Evolutionary conservation across 2,888 invertebrate species (phyloP).

Genomic region (Unio delphinus): DNA sequence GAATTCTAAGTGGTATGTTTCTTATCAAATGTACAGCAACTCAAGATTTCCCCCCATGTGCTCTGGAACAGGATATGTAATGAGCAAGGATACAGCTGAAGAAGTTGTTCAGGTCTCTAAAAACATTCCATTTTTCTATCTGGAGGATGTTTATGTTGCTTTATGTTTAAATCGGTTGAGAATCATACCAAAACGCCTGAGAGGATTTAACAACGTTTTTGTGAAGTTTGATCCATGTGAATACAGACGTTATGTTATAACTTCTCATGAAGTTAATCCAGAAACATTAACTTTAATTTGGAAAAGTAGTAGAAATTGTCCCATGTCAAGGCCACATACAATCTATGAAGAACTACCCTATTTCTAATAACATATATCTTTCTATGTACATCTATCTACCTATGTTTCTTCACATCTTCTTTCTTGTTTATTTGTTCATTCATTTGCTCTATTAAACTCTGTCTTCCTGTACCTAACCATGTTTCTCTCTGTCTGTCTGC

Average conservation of each 20-base stretch:
- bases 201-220: slow-evolving; percentile 44
- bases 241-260: slow-evolving; percentile 45
- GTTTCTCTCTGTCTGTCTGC: too few species aligned
- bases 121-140: slow-evolving; percentile 55
- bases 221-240: slow-evolving; percentile 37
- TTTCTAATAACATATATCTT: slow-evolving; percentile 5
- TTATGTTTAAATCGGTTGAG: slow-evolving; percentile 45
- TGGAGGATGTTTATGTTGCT: slow-evolving; percentile 60
- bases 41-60: slow-evolving; percentile 47
- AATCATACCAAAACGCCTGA: slow-evolving; percentile 31
- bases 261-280: slow-evolving; percentile 40
- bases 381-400: neutral
- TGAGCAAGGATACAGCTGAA: slow-evolving; percentile 40
- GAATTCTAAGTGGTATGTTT: slow-evolving; percentile 55
- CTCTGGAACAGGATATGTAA: slow-evolving; percentile 56
- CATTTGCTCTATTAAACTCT: too few species aligned
- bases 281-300: slow-evolving; percentile 27
- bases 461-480: too few species aligned
- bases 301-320: slow-evolving; percentile 28
- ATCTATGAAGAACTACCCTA: slow-evolving; percentile 25
- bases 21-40: slow-evolving; percentile 37
- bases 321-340: slow-evolving; percentile 10
- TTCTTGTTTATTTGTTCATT: too few species aligned
- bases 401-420: neutral
- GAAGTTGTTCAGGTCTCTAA: slow-evolving; percentile 33